Base-by-base conservation (phyloP, 2,888 invertebrate genomes). In the Agapostemon virescens region DNA sequence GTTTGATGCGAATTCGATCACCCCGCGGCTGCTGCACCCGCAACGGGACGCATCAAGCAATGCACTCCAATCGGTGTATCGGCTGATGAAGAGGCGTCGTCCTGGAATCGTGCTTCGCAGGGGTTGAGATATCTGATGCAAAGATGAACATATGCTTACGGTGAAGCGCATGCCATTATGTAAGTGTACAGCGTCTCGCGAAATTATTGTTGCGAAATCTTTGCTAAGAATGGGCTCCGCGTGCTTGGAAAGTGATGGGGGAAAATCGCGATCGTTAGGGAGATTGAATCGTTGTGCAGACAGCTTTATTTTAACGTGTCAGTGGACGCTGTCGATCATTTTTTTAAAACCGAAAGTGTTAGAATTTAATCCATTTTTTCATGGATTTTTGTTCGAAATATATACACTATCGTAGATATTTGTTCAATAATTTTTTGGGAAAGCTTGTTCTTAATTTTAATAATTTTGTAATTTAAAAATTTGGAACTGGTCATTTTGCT, bases 11-110 rank as follows among this genome's bases (percentile, higher is more conserved):
- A 33, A 36, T 67, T 67, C 26, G 38, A 38, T 64, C 38, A 23
- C 38, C 64, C 61, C 55, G 55, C 55, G 23, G 52, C 23, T 26
- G 26, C 15, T 26, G 55, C 55, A 55, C 55, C 55, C 55, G 55
- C 55, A 55, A 55, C 26, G 26, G 55, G 26, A n/a, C 15, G 26
- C 55, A 5, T 26, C 23, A 26, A 15, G 55, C 55, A 55, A 26
- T 26, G 42, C 3, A 33, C 3, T 42, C 15, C 55, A 55, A 55
- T 55, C 55, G 55, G 15, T 55, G 26, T 15, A 55, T 55, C 6
- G 52, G 52, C 23, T 55, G 55, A 55, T 26, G 55, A 15, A 55
- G 55, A 55, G 55, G 15, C 55, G n/a, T 26, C 55, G 55, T 26
- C n/a, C n/a, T n/a, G 55, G 55, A 55, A 55, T 55, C 15, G 26